Evolutionary conservation across 2,888 invertebrate species (phyloP).

Genomic region (Cepaea hortensis): DNA sequence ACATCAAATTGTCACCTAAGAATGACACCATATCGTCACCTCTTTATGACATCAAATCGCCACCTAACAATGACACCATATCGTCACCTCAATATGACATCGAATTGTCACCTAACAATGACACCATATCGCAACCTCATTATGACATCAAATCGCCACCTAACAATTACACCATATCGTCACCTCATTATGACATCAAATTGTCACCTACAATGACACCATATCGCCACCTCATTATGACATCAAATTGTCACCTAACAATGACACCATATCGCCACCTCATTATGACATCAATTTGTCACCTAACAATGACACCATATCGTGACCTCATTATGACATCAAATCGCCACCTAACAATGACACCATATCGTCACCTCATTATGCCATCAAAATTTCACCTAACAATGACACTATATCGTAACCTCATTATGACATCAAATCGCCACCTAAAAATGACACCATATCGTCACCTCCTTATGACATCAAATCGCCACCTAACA

Average conservation of each 20-base stretch:
- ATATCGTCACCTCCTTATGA: background rate
- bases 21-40: background rate
- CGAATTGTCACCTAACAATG: no score
- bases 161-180: background rate
- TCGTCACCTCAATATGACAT: background rate
- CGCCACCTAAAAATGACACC: no score
- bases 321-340: background rate
- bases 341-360: background rate
- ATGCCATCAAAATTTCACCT: background rate
- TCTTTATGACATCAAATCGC: background rate
- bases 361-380: background rate
- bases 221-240: background rate
- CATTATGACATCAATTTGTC: background rate
- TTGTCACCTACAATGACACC: no score
- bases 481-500: background rate
- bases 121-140: background rate
- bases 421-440: background rate
- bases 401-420: background rate
- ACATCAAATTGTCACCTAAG: background rate
- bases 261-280: background rate
- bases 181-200: background rate
- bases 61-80: background rate
- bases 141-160: background rate
- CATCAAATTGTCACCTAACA: background rate
- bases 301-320: background rate